A percentile compares a stretch with the other conserved stretches of the same genome.
phyloP scores from a whole-genome alignment of 1,140 invertebrate genomes.

The Bombus cullumanus region DNA sequence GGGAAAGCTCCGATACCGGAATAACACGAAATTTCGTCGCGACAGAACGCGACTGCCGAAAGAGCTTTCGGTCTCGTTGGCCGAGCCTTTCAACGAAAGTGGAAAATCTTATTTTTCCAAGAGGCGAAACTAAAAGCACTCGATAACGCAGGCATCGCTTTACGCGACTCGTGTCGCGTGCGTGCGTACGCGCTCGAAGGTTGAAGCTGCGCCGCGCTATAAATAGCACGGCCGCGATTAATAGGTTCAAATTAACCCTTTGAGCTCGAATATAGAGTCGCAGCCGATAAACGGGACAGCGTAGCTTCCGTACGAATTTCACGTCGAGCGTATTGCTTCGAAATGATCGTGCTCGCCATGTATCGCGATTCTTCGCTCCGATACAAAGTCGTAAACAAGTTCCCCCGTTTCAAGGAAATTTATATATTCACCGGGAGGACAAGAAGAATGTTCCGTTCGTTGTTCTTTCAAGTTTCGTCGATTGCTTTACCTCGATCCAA shows the following conservation, averaged over 20 bases:
- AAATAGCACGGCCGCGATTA: slow-evolving; percentile 35
- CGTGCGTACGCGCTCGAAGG: not conserved
- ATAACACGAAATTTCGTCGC: not conserved
- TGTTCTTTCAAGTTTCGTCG: not conserved
- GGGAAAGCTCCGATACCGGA: not conserved
- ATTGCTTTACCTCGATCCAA: not conserved
- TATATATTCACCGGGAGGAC: not conserved
- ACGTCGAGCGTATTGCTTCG: not conserved
- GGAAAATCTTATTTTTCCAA: not conserved
- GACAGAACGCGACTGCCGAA: not conserved
- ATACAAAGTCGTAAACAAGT: not conserved
- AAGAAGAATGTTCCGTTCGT: not conserved
- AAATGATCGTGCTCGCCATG: not conserved
- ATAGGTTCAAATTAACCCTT: slow-evolving; percentile 21
- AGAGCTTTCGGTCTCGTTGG: not conserved
- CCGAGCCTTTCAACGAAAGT: not conserved
- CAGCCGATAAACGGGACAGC: slow-evolving; percentile 25
- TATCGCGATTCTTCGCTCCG: not conserved
- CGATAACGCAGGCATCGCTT: not conserved
- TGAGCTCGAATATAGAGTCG: not conserved
- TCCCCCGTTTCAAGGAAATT: not conserved
- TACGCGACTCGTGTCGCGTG: not conserved
- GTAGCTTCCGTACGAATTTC: slow-evolving; percentile 22
- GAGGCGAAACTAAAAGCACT: not conserved
- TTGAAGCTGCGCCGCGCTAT: not conserved